Base-by-base conservation (phyloP, 2,113 vertebrate species). In the Eurystomus gularis region DNA sequence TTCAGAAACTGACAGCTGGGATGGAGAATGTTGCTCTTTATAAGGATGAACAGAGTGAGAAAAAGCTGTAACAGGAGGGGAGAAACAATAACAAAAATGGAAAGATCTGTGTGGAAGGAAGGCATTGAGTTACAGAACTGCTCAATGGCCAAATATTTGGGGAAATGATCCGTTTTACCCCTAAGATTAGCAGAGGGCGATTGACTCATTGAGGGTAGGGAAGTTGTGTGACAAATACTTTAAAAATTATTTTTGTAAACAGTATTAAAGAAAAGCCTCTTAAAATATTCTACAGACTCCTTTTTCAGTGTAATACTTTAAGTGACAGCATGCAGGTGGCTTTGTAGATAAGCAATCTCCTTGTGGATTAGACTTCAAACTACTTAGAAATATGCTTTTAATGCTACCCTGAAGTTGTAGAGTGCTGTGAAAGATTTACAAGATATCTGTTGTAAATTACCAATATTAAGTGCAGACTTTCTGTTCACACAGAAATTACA, bases 271-370 rank as follows among this genome's bases (percentile, higher is more conserved):
- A 82, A 88, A 93, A 94, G 5, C 51, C 55, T 65, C 82, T 94
- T 92, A 78, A 90, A 95, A 55, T 93, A 82, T 81, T 89, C 40
- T 82, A 44, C 28, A 60, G 44, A 23, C 10, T 81, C 51, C 72
- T 90, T 95, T 90, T 73, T 82, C 39, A 83, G 48, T 12, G 11
- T 68, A 94, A 61, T 90, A 64, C 62, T 91, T 92, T 61, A 94
- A 96, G 97, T 97, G 94, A 39, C 73, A 90, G 44, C 66, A 85
- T 90, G 93, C 93, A 97, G 92, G 95, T 97, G 93, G 39, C 87
- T 97, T 94, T 97, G 70, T 84, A 97, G 96, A 96, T 97, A 97
- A 97, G 91, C 82, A 94, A 87, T 97, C 96, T 96, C 77, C 72
- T 62, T 13, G 11, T 93, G 83, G 86, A 92, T 95, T 96, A 82